Evolutionary conservation across 2,888 invertebrate genomes (phyloP), one percentile per base, ranked within the genome.

Genomic region (Malthinus flaveolus): DNA sequence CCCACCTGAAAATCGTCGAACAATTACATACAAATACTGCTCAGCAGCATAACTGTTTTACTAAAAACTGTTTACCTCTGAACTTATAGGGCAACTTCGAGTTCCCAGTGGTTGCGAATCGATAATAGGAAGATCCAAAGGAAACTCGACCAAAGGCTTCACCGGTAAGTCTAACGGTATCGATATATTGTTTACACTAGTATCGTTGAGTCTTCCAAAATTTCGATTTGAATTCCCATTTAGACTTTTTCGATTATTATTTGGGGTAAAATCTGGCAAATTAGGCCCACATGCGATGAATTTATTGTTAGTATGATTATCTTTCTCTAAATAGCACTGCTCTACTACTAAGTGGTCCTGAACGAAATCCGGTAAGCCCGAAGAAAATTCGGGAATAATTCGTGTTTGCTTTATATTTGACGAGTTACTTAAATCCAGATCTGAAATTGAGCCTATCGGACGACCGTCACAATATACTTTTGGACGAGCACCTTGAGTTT

Each of bases 341-440:
- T 91, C 91, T 35, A 93, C 87, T 66, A 92, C 84, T 76, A 93
- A 84, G 78, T 93, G 93, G 78, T 93, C 93, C 75, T 93, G 93
- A 49, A 94, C 93, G 79, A 93, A 93, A 75, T 93, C 93, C 0
- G 93, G 93, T 65, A 92, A 75, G 7, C 88, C 87, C 1, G 88
- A 87, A 67, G 88, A 81, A 67, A 82, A 82, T 54, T 83, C 78
- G 0, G 82, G 75, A 59, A 80, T 79, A 44, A 80, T 75, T 46
- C 83, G 73, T 73, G 81, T 71, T 77, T 84, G 78, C 71, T 81
- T 81, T 13, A 48, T 54, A 11, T 58, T 45, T 66, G 82, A 82
- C 64, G 82, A 77, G 63, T 80, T 80, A 50, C 80, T 79, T 69
- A 80, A 78, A 66, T 83, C 82, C 69, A 80, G 79, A 66, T 84